These are phyloP conservation scores for Drosophila atroscutellata DNA, from an alignment of 2,888 invertebrate species.

Conservation along the genomic window DNA sequence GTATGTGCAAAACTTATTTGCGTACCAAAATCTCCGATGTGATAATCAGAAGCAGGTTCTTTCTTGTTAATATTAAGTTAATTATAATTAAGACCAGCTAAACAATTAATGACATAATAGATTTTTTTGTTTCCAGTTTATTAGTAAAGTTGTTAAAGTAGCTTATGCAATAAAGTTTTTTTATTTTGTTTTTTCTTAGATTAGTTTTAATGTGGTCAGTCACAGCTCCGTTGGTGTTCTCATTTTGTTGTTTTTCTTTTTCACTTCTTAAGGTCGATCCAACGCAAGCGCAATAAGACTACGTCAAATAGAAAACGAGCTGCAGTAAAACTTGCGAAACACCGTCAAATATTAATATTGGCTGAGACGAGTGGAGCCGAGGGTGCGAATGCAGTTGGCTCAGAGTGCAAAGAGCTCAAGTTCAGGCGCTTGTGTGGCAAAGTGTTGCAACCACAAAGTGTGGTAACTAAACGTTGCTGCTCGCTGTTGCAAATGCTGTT, in stretches of 20 bases:
- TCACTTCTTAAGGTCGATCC: constrained; percentile 26
- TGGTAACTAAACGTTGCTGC: constrained; percentile 11
- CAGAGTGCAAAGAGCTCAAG: constrained; percentile 61
- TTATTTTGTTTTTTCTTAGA: background rate
- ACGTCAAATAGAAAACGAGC: constrained; percentile 20
- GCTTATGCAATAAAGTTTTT: constrained; percentile 1
- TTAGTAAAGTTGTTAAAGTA: background rate
- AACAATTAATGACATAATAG: background rate
- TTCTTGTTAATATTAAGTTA: too few relatives aligned
- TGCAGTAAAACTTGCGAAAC: constrained; percentile 38
- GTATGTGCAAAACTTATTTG: background rate
- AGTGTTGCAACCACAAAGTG: constrained; percentile 52
- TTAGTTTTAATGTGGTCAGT: background rate
- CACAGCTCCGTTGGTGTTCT: constrained; percentile 6
- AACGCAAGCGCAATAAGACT: constrained; percentile 1
- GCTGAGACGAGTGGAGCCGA: constrained; percentile 8
- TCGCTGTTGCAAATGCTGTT: constrained; percentile 43
- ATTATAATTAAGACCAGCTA: too few relatives aligned
- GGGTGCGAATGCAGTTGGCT: constrained; percentile 27
- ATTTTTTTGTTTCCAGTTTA: background rate
- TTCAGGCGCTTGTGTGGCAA: constrained; percentile 48
- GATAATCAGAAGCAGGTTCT: background rate
- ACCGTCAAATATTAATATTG: constrained; percentile 34
- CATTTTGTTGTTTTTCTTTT: constrained; percentile 1
- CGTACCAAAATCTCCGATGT: fast-evolving